Base-by-base conservation (phyloP, 1,140 invertebrate genomes). In the Drosophila asahinai region DNA sequence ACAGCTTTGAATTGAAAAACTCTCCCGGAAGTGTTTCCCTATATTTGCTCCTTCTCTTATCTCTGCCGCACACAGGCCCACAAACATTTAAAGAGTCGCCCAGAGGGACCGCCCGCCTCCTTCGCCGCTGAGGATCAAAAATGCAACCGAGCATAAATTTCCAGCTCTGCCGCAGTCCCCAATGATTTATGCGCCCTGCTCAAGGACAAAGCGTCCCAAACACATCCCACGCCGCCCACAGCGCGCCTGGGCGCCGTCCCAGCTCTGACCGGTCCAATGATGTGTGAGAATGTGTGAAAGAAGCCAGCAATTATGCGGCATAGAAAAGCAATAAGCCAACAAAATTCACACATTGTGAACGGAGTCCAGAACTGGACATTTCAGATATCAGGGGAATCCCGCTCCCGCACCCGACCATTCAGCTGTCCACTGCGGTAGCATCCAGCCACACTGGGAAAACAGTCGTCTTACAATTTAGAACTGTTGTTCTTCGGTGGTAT, bases 271-370 rank as follows among this genome's bases (percentile, higher is more conserved):
- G 63, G 61, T 43, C 54, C 80, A 87, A 83, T 87, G 76, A 89
- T 79, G 75, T 79, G 75, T 79, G 77, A 58, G 77, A 64, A 63
- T 79, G 65, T 83, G 77, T 73, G 70, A 87, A 87, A 87, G 86
- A 89, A 89, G 84, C 80, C 84, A 84, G 84, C 84, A 89, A 87
- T 87, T 87, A 87, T 87, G 84, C 84, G 86, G 81, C 84, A 87
- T 89, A 84, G 77, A 87, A 87, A 84, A 89, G 83, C 84, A 87
- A 87, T 87, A 87, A 87, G 84, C 83, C 84, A 87, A 87, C 83
- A 87, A 84, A 87, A 87, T 89, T 89, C 84, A 87, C 84, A 87
- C 84, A 87, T 87, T 90, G 86, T 84, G 83, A 70, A 65, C 70
- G 57, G 52, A 57, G 65, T 17, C 63, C 57, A 49, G 64, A 89